Evolutionary conservation across 2,797 vertebrate genomes (phyloP).

Genomic region (Phoxinus dragarum): DNA sequence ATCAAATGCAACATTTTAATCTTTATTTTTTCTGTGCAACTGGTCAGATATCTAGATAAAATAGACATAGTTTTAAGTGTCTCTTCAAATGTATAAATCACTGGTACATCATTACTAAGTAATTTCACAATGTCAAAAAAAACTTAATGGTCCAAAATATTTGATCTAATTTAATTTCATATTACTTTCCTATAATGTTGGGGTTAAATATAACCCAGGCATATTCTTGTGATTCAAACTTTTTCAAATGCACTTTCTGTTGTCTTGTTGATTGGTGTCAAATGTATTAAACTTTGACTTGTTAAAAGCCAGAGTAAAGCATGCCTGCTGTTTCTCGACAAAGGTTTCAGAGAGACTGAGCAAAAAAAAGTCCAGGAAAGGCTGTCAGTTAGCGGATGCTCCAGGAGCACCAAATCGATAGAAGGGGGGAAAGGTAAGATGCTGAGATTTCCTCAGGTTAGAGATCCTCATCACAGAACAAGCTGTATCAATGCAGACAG

Average conservation of each 20-base stretch:
- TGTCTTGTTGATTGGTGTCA: not conserved
- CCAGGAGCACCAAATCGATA: conserved; percentile 8
- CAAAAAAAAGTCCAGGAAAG: not conserved
- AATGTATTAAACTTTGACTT: not conserved
- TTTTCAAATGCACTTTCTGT: not conserved
- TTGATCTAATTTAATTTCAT: not conserved
- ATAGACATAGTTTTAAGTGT: not conserved
- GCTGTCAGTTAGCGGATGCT: not conserved
- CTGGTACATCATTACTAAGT: too few relatives aligned
- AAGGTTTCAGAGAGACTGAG: not conserved
- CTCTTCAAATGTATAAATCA: too few relatives aligned
- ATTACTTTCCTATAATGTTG: not conserved
- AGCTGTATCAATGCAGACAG: conserved; percentile 22
- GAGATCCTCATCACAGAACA: conserved; percentile 23
- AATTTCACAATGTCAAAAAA: not conserved
- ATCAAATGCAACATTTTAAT: not conserved
- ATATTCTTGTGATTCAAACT: not conserved
- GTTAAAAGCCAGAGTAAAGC: not conserved
- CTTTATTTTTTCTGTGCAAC: not conserved
- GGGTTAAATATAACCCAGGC: not conserved
- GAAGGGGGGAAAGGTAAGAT: not conserved
- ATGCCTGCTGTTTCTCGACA: conserved; percentile 10
- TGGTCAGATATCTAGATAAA: not conserved
- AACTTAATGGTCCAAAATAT: too few relatives aligned
- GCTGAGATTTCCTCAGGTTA: conserved; percentile 27